phyloP scores from a whole-genome alignment of 2,113 vertebrate species.

The Xenus cinereus region DNA sequence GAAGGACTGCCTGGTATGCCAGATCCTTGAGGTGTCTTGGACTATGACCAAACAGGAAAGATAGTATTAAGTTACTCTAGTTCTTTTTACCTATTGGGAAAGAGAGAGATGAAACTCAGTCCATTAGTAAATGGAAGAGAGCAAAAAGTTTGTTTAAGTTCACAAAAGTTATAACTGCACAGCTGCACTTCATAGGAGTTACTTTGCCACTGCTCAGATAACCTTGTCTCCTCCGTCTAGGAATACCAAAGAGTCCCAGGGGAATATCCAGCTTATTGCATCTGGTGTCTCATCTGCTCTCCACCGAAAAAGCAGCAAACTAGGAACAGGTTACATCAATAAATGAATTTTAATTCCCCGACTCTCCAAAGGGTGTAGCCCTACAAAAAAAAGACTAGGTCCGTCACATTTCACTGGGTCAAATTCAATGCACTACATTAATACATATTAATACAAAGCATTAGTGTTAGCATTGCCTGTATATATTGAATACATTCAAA shows the following conservation, averaged over 20 bases:
- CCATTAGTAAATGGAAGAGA: neutral
- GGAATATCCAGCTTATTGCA: neutral
- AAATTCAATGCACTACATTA: neutral
- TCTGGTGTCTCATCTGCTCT: neutral
- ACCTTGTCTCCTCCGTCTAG: neutral
- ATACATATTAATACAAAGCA: neutral
- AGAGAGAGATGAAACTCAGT: neutral
- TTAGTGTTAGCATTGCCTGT: neutral
- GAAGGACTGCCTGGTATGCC: neutral
- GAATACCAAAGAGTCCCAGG: neutral
- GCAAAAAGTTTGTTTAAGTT: neutral
- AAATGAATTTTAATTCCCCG: neutral
- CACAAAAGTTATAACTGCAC: neutral
- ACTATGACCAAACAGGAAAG: neutral
- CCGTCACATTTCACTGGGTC: neutral
- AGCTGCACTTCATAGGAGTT: neutral
- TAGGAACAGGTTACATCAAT: neutral
- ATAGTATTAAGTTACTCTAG: neutral
- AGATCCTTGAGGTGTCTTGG: neutral
- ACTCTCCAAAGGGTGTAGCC: neutral
- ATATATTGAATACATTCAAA: neutral
- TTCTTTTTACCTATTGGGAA: neutral
- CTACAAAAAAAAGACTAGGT: no score
- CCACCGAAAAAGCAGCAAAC: neutral
- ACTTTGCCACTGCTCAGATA: neutral